Evolutionary conservation across 2,113 vertebrate species (phyloP), one percentile per base, ranked within the genome.

Genomic region (Sander lucioperca): DNA sequence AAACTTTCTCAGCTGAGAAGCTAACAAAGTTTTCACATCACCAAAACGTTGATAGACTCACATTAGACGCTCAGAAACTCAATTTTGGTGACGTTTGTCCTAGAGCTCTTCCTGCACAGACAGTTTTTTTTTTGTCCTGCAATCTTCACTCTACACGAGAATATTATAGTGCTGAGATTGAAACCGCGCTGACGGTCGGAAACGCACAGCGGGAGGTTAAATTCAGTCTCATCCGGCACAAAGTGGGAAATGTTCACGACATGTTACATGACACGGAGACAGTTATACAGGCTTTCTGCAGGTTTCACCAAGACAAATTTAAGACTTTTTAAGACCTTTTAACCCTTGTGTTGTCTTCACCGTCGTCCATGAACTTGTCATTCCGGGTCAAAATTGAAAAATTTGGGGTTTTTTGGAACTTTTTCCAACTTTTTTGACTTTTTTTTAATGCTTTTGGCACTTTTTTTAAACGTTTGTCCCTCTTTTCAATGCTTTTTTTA

Each of bases 11-110:
- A 70, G 39, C 58, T 2, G 12, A 45, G 10, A 18, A 19, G 9
- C 48, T 30, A 2, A 43, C 0, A 27, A 67, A 57, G 69, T 76
- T 72, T 69, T 70, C 15, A 63, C 58, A 23, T 84, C 74, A 23
- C 8, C 8, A 6, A 54, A 71, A 63, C 33, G 76, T 62, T 64
- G 61, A 74, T 53, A 0, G 77, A 65, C 51, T 53, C 45, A 5
- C 57, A 19, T 67, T 48, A 57, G 47, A 25, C 18, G 13, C 45
- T 25, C 14, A 18, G 43, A 48, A 45, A 62, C 33, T 75, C 58
- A 25, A 33, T 73, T 43, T 66, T 9, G 19, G 43, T 6, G n/a
- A 61, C 27, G 66, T 79, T 2, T 61, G 66, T 68, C 59, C 58
- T 69, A 3, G 0, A 8, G 30, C 53, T 58, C 64, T 53, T 59